Percentiles rank a stretch among this genome's conserved stretches.
Conservation (phyloP, 2,797 vertebrate genomes). For the Syncerus caffer region DNA sequence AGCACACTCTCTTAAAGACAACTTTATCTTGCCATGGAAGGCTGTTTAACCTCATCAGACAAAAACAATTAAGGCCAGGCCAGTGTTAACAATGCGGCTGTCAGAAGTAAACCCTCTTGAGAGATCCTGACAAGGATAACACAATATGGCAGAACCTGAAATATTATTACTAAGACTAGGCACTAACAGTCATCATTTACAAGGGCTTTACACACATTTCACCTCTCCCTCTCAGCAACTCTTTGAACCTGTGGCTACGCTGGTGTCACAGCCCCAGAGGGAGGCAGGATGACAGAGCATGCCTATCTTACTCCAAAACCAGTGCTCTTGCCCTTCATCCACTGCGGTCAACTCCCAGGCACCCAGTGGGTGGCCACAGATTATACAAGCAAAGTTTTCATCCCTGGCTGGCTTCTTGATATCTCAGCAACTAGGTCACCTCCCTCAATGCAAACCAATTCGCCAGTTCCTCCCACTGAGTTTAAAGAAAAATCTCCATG, state of each 20-base stretch:
- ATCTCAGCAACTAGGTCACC: constrained; percentile 41
- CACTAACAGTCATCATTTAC: neutral
- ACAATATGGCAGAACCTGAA: neutral
- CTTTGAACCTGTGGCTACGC: neutral
- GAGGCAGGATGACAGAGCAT: neutral
- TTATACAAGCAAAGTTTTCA: neutral
- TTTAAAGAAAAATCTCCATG: constrained; percentile 25
- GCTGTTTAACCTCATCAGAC: neutral
- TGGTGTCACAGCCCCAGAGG: too few species aligned
- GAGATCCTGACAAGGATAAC: neutral
- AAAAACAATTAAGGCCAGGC: neutral
- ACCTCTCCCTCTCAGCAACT: neutral
- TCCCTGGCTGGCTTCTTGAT: neutral
- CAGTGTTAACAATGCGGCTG: neutral
- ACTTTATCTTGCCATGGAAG: constrained; percentile 6
- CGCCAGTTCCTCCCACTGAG: neutral
- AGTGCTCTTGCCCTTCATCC: neutral
- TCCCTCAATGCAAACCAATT: constrained; percentile 17
- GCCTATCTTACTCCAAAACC: neutral
- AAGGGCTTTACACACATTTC: neutral
- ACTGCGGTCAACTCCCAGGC: neutral
- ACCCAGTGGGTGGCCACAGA: neutral
- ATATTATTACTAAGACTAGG: neutral
- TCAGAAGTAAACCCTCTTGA: neutral
- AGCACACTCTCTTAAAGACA: constrained; percentile 8